phyloP scores from a whole-genome alignment of 2,113 vertebrate species.

The Formicarius rufipectus region DNA sequence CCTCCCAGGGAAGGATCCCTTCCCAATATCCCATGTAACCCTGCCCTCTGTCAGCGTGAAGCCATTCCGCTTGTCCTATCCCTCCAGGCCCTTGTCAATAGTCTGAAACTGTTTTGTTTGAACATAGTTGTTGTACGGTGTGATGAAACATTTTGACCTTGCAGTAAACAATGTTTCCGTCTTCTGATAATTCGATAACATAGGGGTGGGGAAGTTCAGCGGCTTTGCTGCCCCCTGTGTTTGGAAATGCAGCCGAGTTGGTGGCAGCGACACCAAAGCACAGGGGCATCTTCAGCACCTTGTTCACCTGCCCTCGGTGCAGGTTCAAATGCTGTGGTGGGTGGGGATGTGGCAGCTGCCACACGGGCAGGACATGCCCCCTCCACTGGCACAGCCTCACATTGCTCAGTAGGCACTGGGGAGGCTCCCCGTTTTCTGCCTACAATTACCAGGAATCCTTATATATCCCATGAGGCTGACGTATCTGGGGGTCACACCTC shows the following conservation, averaged over 20 bases:
- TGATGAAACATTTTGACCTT: background rate
- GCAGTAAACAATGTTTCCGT: background rate
- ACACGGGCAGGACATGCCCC: background rate
- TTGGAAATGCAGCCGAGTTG: background rate
- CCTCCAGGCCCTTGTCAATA: background rate
- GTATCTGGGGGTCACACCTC: background rate
- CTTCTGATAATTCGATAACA: background rate
- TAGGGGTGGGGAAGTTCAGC: background rate
- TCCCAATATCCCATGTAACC: rapidly evolving
- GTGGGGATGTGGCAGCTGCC: background rate
- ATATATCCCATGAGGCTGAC: background rate
- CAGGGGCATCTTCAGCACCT: background rate
- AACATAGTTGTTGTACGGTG: background rate
- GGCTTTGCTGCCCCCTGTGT: rapidly evolving
- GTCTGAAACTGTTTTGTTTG: background rate
- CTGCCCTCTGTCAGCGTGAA: rapidly evolving
- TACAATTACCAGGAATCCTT: background rate
- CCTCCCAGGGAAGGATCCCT: background rate
- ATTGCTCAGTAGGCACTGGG: background rate
- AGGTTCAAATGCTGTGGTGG: background rate
- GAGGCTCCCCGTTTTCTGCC: background rate
- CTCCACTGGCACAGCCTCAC: background rate
- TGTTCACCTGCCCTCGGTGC: background rate
- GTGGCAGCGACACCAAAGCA: background rate
- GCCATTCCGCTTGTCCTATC: background rate